A percentile compares a stretch with the other conserved stretches of the same genome.
phyloP scores from a whole-genome alignment of 2,113 vertebrate genomes.

The Callaeas wilsoni region DNA sequence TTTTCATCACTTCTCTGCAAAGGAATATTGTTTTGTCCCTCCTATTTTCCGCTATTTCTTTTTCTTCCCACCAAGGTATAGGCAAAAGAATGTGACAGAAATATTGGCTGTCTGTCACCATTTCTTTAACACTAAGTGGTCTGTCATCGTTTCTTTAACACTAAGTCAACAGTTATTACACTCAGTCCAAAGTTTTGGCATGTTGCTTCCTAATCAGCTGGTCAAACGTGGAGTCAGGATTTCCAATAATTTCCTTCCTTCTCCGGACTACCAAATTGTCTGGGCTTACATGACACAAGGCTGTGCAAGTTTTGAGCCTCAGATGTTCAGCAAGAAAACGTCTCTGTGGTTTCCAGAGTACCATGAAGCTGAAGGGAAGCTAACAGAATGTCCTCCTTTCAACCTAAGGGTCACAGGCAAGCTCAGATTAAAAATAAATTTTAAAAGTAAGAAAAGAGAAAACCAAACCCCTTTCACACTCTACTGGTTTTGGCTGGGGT shows the following conservation, averaged over 20 bases:
- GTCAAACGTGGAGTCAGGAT: neutral
- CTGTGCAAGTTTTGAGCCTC: neutral
- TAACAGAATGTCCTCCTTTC: neutral
- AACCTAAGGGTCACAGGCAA: neutral
- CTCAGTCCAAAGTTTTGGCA: neutral
- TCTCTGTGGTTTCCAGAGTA: accelerated
- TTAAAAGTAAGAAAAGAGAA: neutral
- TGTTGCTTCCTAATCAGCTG: neutral
- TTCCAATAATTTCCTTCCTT: neutral
- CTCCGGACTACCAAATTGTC: neutral
- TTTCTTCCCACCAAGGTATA: neutral
- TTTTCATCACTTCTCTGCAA: neutral
- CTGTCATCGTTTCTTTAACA: neutral
- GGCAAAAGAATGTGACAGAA: neutral
- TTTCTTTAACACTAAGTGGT: neutral
- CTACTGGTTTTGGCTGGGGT: too few relatives aligned
- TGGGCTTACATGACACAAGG: neutral
- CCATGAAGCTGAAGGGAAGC: neutral
- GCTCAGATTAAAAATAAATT: neutral
- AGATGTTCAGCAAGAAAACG: accelerated
- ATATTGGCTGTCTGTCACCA: neutral
- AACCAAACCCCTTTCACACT: neutral
- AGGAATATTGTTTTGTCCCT: neutral
- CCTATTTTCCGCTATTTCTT: neutral
- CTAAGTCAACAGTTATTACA: neutral